Evolutionary conservation across 2,113 vertebrate genomes (phyloP).

Genomic region (Protobothrops flavoviridis): DNA sequence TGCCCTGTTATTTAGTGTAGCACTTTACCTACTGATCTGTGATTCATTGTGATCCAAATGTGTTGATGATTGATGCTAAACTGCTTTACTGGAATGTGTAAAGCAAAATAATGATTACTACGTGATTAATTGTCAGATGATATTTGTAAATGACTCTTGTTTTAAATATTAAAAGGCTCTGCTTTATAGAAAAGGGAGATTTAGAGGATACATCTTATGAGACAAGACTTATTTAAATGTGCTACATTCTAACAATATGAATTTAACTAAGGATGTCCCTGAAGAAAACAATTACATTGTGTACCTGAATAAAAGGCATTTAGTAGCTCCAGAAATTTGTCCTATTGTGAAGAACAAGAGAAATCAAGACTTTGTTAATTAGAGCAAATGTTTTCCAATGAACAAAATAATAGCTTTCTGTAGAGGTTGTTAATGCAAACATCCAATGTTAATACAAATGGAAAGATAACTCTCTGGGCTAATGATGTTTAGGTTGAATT

Average conservation of each 20-base stretch:
- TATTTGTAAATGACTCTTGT: neutral
- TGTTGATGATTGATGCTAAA: neutral
- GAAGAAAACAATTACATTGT: neutral
- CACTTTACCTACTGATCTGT: neutral
- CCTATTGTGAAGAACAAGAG: neutral
- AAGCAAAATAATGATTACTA: neutral
- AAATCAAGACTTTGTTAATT: constrained; percentile 23
- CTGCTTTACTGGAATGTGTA: constrained; percentile 31
- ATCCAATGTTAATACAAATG: neutral
- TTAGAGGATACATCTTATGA: neutral
- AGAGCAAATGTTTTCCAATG: neutral
- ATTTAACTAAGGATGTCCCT: neutral
- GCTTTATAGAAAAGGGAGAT: constrained; percentile 2
- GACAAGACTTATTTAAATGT: constrained; percentile 12
- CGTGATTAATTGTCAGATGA: constrained; percentile 9
- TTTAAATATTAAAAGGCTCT: constrained; percentile 8
- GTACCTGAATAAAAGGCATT: neutral
- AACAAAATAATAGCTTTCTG: neutral
- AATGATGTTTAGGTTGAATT: neutral
- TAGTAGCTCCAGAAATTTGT: constrained; percentile 7
- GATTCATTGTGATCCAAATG: constrained; percentile 12
- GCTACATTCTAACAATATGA: constrained; percentile 4
- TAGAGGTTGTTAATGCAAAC: neutral
- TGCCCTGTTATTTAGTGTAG: neutral
- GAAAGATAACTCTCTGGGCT: neutral